Conservation (phyloP, 2,113 vertebrate genomes). For the Paraplagusia blochii region DNA sequence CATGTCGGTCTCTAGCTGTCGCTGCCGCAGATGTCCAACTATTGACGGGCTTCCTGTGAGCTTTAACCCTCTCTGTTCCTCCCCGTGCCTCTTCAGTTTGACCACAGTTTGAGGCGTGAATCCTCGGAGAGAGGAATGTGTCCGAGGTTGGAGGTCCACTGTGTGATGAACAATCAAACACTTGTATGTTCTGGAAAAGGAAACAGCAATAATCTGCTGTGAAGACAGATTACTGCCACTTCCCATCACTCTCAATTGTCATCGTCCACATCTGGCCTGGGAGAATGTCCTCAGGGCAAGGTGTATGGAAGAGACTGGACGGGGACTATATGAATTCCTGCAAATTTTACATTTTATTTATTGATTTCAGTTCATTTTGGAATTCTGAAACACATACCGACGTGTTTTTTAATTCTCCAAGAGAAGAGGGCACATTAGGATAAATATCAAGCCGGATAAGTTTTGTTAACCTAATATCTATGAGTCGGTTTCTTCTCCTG, state of each 20-base stretch:
- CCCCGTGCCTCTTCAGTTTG: slow-evolving; percentile 11
- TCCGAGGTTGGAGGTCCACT: slow-evolving; percentile 16
- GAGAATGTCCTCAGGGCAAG: slow-evolving; percentile 27
- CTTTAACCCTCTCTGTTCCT: slow-evolving; percentile 6
- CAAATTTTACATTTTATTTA: too few relatives aligned
- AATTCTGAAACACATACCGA: too few relatives aligned
- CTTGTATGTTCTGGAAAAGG: slow-evolving; percentile 21
- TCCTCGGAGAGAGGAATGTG: slow-evolving; percentile 29
- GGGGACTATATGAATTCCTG: too few relatives aligned
- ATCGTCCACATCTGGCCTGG: slow-evolving; percentile 69
- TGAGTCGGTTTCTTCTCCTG: too few relatives aligned
- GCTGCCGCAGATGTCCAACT: slow-evolving; percentile 22
- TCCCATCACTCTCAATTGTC: slow-evolving; percentile 67
- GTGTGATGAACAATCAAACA: slow-evolving; percentile 32
- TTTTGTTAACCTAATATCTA: too few relatives aligned
- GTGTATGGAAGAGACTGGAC: background rate
- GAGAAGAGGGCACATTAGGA: too few relatives aligned
- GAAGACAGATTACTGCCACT: slow-evolving; percentile 72
- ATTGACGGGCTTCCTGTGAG: slow-evolving; percentile 25
- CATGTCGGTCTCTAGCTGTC: slow-evolving; percentile 28
- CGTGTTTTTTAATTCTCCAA: too few relatives aligned
- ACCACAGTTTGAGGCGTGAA: slow-evolving; percentile 1
- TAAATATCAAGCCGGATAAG: too few relatives aligned
- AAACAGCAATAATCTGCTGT: slow-evolving; percentile 59
- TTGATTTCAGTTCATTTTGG: too few relatives aligned